Base-by-base conservation (phyloP, 2,113 vertebrate genomes). In the Chamaea fasciata region DNA sequence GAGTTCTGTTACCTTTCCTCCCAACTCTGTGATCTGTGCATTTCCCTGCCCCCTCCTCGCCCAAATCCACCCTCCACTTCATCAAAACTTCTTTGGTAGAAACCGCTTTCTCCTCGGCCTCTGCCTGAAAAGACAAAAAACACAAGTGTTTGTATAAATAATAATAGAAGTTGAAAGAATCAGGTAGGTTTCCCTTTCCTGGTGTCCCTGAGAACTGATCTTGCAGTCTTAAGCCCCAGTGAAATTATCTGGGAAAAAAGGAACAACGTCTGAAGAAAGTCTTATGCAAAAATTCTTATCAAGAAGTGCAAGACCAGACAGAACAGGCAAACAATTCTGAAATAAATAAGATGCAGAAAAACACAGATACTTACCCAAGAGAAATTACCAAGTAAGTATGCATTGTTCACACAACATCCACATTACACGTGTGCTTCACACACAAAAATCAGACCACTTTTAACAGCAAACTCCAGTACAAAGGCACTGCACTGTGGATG, bases 11-110 rank as follows among this genome's bases (percentile, higher is more conserved):
- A 99, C 99, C 99, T 99, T 98, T 99, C 99, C 97, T 99, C 99
- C 99, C 99, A 99, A 96, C 99, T 99, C 97, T 99, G 99, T 87
- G 99, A 99, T 94, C 99, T 99, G 97, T 99, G 99, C 98, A 99
- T 99, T 97, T 99, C 99, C 97, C 99, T 98, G 95, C 97, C 97
- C 70, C 95, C 98, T 97, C 99, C 99, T 95, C 99, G 98, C 87
- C 99, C 99, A 98, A 99, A 99, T 89, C 98, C 98, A 94, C 98
- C 99, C 97, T 99, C 99, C 90, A 99, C 99, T 96, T 99, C 99
- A 96, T 99, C 99, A 99, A 99, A 99, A 98, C 99, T 99, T 99
- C 99, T 99, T 99, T 99, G 99, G 99, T 99, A 99, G 98, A 99
- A 99, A 96, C 99, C 98, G 97, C 99, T 98, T 96, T 99, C 99